phyloP scores from a whole-genome alignment of 2,888 invertebrate species.

The Diaphora mendica region DNA sequence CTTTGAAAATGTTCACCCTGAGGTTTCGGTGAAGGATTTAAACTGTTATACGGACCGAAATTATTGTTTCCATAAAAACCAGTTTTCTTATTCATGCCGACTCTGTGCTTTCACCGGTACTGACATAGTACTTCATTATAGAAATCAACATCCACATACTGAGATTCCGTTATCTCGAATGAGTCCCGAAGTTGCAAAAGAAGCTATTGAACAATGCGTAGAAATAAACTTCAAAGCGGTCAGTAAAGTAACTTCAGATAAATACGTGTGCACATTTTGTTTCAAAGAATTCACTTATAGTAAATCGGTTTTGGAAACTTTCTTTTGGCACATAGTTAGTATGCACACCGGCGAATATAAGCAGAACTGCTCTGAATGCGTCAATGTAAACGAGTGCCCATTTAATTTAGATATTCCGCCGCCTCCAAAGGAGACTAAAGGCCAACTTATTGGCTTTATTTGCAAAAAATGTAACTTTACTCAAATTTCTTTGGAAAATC shows the following conservation, averaged over 20 bases:
- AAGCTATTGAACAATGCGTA: slow-evolving; percentile 85
- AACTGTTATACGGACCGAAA: slow-evolving; percentile 75
- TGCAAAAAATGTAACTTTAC: slow-evolving; percentile 91
- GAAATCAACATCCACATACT: slow-evolving; percentile 87
- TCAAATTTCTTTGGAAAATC: slow-evolving; percentile 87
- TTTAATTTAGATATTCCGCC: slow-evolving; percentile 76
- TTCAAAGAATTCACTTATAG: slow-evolving; percentile 69
- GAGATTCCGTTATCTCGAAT: slow-evolving; percentile 89
- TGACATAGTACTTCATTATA: slow-evolving; percentile 89
- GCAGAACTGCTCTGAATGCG: slow-evolving; percentile 88
- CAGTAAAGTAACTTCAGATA: slow-evolving; percentile 68
- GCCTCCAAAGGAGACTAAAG: slow-evolving; percentile 71
- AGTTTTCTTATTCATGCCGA: slow-evolving; percentile 83
- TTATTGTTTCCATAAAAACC: slow-evolving; percentile 76
- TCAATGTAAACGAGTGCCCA: slow-evolving; percentile 65
- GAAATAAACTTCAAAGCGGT: slow-evolving; percentile 70
- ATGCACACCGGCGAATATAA: slow-evolving; percentile 93
- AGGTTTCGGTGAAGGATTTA: slow-evolving; percentile 55
- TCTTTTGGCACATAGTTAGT: slow-evolving; percentile 90
- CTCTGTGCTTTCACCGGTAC: slow-evolving; percentile 87
- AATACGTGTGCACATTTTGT: slow-evolving; percentile 78
- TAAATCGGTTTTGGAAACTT: slow-evolving; percentile 73
- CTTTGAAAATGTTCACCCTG: slow-evolving; percentile 3
- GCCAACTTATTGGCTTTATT: slow-evolving; percentile 86
- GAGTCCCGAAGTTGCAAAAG: slow-evolving; percentile 78